Conservation (phyloP, 2,888 invertebrate genomes). For the Agapetus fuscipes region DNA sequence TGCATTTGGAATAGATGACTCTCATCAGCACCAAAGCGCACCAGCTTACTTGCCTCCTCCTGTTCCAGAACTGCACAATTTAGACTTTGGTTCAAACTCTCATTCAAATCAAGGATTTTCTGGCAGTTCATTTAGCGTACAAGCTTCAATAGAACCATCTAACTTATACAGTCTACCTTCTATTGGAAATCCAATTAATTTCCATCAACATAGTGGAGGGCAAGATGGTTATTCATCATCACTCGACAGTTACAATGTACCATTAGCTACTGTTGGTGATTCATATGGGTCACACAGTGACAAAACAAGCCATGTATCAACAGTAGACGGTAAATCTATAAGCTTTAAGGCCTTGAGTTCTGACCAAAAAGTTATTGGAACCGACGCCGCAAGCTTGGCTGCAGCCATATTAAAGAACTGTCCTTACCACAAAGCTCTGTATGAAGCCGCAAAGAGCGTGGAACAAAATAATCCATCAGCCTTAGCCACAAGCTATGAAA, state of each 20-base stretch:
- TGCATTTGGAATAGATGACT: conserved; percentile 45
- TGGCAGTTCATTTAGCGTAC: conserved; percentile 26
- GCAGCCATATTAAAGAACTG: conserved; percentile 43
- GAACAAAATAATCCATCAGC: conserved; percentile 33
- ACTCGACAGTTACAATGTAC: conserved; percentile 43
- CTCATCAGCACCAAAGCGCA: conserved; percentile 30
- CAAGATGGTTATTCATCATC: conserved; percentile 30
- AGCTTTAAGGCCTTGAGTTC: conserved; percentile 1
- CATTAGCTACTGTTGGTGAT: conserved; percentile 41
- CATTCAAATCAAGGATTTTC: conserved; percentile 26
- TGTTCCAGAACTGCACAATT: conserved; percentile 34
- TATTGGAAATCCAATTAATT: conserved; percentile 36
- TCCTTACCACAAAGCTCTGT: conserved; percentile 43
- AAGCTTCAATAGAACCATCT: conserved; percentile 41
- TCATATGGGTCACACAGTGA: conserved; percentile 41
- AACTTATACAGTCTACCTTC: conserved; percentile 45
- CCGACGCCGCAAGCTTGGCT: conserved; percentile 24
- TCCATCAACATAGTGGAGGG: conserved; percentile 30
- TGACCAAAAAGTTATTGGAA: conserved; percentile 9
- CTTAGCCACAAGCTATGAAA: conserved; percentile 42
- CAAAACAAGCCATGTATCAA: conserved; percentile 33
- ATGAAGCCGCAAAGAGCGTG: conserved; percentile 36
- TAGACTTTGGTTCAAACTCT: conserved; percentile 23
- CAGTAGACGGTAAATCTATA: conserved; percentile 35
- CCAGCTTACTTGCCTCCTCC: conserved; percentile 56